These are phyloP conservation scores for Rhizoglyphus robini DNA, from an alignment of 1,140 invertebrate species.

Conservation along the genomic window DNA sequence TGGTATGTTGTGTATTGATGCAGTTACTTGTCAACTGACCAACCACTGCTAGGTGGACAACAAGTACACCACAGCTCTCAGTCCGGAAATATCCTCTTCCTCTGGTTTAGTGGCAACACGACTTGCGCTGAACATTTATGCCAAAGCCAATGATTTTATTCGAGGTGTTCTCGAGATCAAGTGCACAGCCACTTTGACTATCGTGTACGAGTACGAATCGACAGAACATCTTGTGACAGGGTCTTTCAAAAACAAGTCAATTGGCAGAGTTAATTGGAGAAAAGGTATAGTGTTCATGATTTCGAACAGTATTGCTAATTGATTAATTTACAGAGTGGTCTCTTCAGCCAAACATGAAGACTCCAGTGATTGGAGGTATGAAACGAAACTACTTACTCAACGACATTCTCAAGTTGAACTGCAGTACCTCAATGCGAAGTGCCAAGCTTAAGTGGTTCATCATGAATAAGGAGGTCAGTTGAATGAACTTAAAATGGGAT, in stretches of 20 bases:
- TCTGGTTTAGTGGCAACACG: neutral
- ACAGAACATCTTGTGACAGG: constrained; percentile 9
- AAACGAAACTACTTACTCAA: constrained; percentile 60
- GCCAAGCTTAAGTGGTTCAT: constrained; percentile 27
- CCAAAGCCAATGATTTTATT: constrained; percentile 3
- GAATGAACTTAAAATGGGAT: neutral
- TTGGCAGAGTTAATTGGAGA: neutral
- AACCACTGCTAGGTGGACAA: neutral
- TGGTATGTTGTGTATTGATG: constrained; percentile 19
- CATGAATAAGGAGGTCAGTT: constrained; percentile 25
- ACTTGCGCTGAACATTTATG: constrained; percentile 15
- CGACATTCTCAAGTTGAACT: constrained; percentile 63
- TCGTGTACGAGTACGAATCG: constrained; percentile 10
- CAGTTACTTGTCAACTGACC: neutral
- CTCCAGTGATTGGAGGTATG: constrained; percentile 61
- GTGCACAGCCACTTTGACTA: constrained; percentile 15
- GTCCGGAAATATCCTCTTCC: neutral
- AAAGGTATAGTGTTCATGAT: neutral
- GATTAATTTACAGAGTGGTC: constrained; percentile 5
- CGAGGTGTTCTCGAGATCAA: constrained; percentile 8
- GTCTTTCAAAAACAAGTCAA: constrained; percentile 4
- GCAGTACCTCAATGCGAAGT: constrained; percentile 35
- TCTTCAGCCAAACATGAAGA: constrained; percentile 38
- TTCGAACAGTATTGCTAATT: neutral
- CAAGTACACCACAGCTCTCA: neutral